Conservation (phyloP, 1,140 invertebrate species). For the Maniola jurtina region DNA sequence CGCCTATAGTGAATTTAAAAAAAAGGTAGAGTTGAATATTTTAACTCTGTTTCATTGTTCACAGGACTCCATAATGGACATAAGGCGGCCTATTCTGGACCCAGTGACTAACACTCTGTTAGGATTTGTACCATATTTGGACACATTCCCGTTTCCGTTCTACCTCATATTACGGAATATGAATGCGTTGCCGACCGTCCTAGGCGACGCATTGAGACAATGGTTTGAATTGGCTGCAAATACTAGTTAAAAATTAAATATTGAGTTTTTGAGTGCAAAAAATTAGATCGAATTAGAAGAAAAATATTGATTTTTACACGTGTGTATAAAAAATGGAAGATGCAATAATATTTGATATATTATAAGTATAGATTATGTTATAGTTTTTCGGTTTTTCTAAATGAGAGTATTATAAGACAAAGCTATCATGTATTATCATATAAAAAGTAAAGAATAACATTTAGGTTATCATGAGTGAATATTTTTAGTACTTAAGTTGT, state of each 20-base stretch:
- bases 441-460: no score
- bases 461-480: no score
- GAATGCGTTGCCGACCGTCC: conserved; percentile 89
- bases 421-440: no score
- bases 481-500: no score
- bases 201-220: conserved; percentile 97
- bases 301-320: no score
- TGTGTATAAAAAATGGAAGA: no score
- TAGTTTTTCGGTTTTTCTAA: no score
- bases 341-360: no score
- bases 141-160: conserved; percentile 98
- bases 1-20: no score
- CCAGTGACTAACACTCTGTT: conserved; percentile 80
- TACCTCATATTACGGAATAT: conserved; percentile 96
- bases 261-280: neutral
- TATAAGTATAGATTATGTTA: no score
- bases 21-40: no score
- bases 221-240: conserved; percentile 98
- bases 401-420: no score
- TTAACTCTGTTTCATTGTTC: conserved; percentile 44
- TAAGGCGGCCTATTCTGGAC: conserved; percentile 87
- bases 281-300: neutral
- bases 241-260: conserved; percentile 47
- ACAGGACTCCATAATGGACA: conserved; percentile 95
- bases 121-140: conserved; percentile 86